phyloP scores from a whole-genome alignment of 2,113 vertebrate genomes.

The human (Homo sapiens) region DNA sequence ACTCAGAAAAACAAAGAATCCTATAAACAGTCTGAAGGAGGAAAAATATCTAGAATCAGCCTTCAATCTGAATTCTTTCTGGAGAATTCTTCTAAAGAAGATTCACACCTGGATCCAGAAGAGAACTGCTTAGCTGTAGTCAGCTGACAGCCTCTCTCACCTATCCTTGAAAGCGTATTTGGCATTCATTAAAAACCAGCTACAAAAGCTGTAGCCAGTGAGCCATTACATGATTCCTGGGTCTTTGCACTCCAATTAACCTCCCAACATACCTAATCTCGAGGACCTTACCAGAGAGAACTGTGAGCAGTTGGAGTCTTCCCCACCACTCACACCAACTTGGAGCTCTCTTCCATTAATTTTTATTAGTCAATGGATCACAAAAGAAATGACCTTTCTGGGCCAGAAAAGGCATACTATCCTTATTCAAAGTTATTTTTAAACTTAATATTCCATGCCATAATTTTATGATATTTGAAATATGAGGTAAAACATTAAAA shows the following conservation, averaged over 20 bases:
- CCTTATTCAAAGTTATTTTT: constrained; percentile 47
- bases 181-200: not conserved
- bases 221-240: not conserved
- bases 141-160: not conserved
- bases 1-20: not conserved
- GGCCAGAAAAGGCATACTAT: not conserved
- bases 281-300: not conserved
- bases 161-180: not conserved
- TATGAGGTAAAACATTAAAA: constrained; percentile 27
- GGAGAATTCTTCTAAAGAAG: constrained; percentile 24
- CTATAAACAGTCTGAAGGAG: not conserved
- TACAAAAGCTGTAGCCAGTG: not conserved
- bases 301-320: not conserved
- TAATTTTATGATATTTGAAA: constrained; percentile 30
- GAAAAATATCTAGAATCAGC: not conserved
- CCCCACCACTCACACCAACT: not conserved
- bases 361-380: not conserved
- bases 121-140: not conserved
- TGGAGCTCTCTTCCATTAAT: not conserved
- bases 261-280: not conserved
- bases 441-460: constrained; percentile 28
- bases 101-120: not conserved
- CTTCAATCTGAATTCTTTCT: not conserved
- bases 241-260: not conserved
- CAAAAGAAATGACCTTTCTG: constrained; percentile 28